Evolutionary conservation across 1,140 invertebrate genomes (phyloP).

Genomic region (Spodoptera frugiperda): DNA sequence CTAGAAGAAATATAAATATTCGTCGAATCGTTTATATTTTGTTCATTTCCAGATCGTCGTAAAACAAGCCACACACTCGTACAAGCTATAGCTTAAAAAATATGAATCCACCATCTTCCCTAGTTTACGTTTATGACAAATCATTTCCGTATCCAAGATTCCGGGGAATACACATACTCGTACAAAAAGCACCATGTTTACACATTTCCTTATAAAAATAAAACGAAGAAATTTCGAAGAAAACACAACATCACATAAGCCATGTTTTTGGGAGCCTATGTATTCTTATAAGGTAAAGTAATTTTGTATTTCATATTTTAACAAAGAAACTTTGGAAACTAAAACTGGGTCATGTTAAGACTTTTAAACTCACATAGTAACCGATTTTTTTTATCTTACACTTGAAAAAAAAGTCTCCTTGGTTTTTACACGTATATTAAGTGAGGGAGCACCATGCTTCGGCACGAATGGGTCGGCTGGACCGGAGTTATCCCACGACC

Average conservation of each 20-base stretch:
- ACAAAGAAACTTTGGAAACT: too few relatives aligned
- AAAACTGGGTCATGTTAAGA: too few relatives aligned
- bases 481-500: too few relatives aligned
- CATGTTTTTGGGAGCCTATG: too few relatives aligned
- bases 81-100: conserved; percentile 2
- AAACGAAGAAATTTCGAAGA: background rate
- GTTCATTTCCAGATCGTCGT: conserved; percentile 24
- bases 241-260: background rate
- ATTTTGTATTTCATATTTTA: too few relatives aligned
- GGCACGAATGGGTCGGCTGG: too few relatives aligned
- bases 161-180: background rate
- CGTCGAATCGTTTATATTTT: background rate
- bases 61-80: conserved; percentile 7
- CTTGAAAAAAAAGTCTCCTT: too few relatives aligned
- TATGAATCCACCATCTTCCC: background rate
- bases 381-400: too few relatives aligned
- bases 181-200: background rate
- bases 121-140: conserved; percentile 29
- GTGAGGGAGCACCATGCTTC: too few relatives aligned
- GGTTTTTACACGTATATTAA: too few relatives aligned
- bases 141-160: conserved; percentile 26
- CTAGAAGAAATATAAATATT: background rate
- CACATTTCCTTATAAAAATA: background rate
- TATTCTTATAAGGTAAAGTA: too few relatives aligned
- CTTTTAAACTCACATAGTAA: too few relatives aligned